These are phyloP conservation scores for Drosophila robusta DNA, from an alignment of 2,888 invertebrate genomes.

Conservation along the genomic window DNA sequence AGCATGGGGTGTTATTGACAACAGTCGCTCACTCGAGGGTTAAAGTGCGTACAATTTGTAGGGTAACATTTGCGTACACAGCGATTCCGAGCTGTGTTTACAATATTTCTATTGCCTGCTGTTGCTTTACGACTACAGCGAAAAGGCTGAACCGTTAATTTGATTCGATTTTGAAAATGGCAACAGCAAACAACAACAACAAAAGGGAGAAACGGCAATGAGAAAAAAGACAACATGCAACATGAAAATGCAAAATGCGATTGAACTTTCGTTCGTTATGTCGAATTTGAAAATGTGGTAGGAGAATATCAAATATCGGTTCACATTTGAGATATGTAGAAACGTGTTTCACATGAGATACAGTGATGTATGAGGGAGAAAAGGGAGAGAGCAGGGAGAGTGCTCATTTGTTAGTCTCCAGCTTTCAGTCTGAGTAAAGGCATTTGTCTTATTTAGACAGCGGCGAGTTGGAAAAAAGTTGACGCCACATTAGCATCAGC, in stretches of 20 bases:
- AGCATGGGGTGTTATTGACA: not conserved
- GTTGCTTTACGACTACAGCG: constrained; percentile 73
- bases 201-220: constrained; percentile 3
- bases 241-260: constrained; percentile 63
- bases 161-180: constrained; percentile 76
- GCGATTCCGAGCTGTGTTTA: constrained; percentile 65
- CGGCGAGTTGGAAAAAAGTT: constrained; percentile 37
- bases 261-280: constrained; percentile 38
- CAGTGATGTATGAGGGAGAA: not conserved
- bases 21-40: constrained; percentile 26
- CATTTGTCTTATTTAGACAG: constrained; percentile 71
- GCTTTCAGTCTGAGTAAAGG: constrained; percentile 11
- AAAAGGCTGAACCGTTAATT: constrained; percentile 78
- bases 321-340: constrained; percentile 58
- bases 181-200: constrained; percentile 48
- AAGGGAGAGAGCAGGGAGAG: not conserved
- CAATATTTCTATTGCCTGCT: constrained; percentile 76
- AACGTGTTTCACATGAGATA: constrained; percentile 6
- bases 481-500: constrained; percentile 38
- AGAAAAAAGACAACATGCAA: constrained; percentile 45
- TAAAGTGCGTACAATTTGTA: constrained; percentile 42
- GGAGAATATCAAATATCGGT: constrained; percentile 10
- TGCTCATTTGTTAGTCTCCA: constrained; percentile 18
- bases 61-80: constrained; percentile 61
- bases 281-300: constrained; percentile 30